Evolutionary conservation across 2,113 vertebrate genomes (phyloP).

Genomic region (Calyptommatus sinebrachiatus): DNA sequence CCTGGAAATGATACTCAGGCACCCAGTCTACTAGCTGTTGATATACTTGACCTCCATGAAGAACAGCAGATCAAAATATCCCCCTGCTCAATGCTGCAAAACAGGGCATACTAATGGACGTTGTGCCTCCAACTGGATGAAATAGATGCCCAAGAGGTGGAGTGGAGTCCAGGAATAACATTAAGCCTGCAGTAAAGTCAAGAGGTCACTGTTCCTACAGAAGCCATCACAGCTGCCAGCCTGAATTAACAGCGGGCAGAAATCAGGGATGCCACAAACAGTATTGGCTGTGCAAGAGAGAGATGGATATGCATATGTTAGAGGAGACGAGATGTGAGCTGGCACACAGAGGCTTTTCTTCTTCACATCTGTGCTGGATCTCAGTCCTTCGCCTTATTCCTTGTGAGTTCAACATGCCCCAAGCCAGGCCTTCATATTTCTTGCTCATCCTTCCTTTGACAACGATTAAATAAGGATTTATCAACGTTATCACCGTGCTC

Average conservation of each 20-base stretch:
- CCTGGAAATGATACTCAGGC: too few relatives aligned
- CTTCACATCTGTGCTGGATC: conserved; percentile 47
- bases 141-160: not conserved
- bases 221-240: not conserved
- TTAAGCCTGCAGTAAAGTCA: not conserved
- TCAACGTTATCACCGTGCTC: conserved; percentile 55
- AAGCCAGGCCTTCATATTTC: conserved; percentile 47
- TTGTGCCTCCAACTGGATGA: accelerated
- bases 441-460: conserved; percentile 48
- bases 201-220: not conserved
- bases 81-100: not conserved
- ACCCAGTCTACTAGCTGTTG: too few relatives aligned
- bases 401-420: conserved; percentile 34
- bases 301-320: conserved; percentile 20
- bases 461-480: conserved; percentile 54
- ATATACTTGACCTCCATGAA: not conserved
- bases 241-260: not conserved
- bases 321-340: conserved; percentile 33
- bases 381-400: not conserved
- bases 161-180: not conserved
- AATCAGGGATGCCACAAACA: not conserved
- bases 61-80: not conserved
- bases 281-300: not conserved
- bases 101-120: not conserved
- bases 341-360: conserved; percentile 28